A percentile compares a stretch with the other conserved stretches of the same genome.
phyloP scores from a whole-genome alignment of 2,113 vertebrate species.

The Abramis brama region DNA sequence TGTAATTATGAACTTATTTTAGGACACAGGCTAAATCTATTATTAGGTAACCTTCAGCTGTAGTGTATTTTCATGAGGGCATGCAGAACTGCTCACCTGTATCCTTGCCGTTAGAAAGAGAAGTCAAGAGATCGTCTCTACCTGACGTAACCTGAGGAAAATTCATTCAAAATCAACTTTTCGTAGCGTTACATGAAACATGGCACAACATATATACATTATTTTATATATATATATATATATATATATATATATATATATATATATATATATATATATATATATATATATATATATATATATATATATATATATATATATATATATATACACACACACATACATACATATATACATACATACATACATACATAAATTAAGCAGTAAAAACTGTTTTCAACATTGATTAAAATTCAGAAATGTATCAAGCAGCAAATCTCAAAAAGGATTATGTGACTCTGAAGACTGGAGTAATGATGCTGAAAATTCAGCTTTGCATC shows the following conservation, averaged over 20 bases:
- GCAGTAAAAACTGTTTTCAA: not conserved
- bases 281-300: too few species aligned
- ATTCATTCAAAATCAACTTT: not conserved
- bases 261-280: too few species aligned
- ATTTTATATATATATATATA: too few species aligned
- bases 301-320: too few species aligned
- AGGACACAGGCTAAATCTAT: not conserved
- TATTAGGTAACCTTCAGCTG: not conserved
- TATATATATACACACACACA: too few species aligned
- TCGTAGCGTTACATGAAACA: not conserved
- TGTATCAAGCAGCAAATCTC: too few species aligned
- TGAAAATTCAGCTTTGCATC: not conserved
- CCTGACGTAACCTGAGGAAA: constrained; percentile 57
- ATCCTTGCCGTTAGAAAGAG: constrained; percentile 63
- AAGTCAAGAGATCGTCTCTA: constrained; percentile 45
- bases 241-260: too few species aligned
- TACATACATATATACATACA: too few species aligned
- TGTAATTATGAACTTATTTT: not conserved
- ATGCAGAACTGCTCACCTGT: constrained; percentile 65
- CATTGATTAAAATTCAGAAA: not conserved
- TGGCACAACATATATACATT: not conserved
- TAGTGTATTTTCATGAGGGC: not conserved
- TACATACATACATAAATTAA: too few species aligned
- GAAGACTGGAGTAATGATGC: not conserved
- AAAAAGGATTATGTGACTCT: not conserved